Evolutionary conservation across 2,888 invertebrate species (phyloP), one percentile per base, ranked within the genome.

Genomic region (Plebejus argus): DNA sequence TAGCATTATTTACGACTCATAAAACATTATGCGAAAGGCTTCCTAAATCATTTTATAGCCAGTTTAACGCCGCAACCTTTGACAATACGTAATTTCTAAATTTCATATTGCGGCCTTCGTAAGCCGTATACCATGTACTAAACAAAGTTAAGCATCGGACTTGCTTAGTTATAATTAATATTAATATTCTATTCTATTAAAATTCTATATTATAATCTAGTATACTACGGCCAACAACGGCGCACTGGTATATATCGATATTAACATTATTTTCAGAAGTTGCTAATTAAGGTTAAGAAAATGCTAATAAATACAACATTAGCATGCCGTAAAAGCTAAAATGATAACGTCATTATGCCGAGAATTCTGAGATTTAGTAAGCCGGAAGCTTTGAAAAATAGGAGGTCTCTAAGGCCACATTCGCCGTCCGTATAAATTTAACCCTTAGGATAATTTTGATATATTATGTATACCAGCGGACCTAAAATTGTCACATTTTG

Each of bases 1-100:
- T 53, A 74, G 39, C 49, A 20, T 53, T 49, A 74, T 74, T 49
- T 28, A 45, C 49, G 74, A 53, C 74, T 28, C 53, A 74, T 74
- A 53, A 45, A 66, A 39, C 72, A 49, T 72, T 72, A 72, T 39
- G 39, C 20, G 39, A 45, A 45, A 72, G 15, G 66, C 66, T 66
- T 66, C 66, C 66, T 66, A 28, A 66, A 66, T 66, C 4, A 66
- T 66, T 28, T 66, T 66, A 66, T 66, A 28, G 66, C 28, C 66
- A 28, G 18, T 66, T 66, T 61, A 33, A 33, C 66, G 15, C 66
- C 28, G 66, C 15, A 33, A 66, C 66, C 66, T 66, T 12, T 66
- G 23, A 61, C 23, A 23, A 61, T 61, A 4, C 20, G 4, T 61
- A 12, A 23, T 5, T 61, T 10, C 23, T 61, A 23, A 23, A 61